phyloP scores from a whole-genome alignment of 1,140 invertebrate genomes.

The Zophobas morio region DNA sequence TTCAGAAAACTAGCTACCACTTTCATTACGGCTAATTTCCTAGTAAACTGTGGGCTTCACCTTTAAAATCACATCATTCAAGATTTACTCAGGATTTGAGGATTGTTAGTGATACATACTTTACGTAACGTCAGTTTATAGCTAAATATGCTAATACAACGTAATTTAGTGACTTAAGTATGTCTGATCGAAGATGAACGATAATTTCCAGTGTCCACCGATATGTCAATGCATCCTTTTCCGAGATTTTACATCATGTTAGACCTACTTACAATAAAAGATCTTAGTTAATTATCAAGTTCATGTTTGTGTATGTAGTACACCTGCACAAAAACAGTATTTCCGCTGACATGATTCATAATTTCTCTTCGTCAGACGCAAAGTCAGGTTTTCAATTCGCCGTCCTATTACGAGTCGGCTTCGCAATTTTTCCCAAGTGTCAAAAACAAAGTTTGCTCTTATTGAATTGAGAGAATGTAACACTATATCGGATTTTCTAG shows the following conservation, averaged over 20 bases:
- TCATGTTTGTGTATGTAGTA: no score
- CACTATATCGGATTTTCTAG: constrained; percentile 5
- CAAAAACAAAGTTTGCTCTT: background rate
- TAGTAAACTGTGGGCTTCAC: background rate
- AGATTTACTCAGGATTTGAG: background rate
- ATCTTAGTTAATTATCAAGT: background rate
- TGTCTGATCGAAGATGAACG: no score
- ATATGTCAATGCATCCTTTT: no score
- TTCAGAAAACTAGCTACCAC: background rate
- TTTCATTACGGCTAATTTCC: background rate
- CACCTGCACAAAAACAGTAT: no score
- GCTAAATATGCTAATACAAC: constrained; percentile 8
- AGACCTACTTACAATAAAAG: background rate
- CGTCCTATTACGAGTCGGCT: no score
- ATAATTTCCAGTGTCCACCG: no score
- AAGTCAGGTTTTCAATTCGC: no score
- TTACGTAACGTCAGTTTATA: constrained; percentile 7
- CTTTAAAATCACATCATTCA: background rate
- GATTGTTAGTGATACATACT: constrained; percentile 5
- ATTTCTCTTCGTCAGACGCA: no score
- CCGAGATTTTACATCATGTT: no score
- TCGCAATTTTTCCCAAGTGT: no score
- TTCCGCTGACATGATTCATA: no score
- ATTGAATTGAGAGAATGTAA: background rate
- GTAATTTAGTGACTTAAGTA: background rate